Conservation (phyloP, 2,888 invertebrate genomes). For the Ophion ellenae region DNA sequence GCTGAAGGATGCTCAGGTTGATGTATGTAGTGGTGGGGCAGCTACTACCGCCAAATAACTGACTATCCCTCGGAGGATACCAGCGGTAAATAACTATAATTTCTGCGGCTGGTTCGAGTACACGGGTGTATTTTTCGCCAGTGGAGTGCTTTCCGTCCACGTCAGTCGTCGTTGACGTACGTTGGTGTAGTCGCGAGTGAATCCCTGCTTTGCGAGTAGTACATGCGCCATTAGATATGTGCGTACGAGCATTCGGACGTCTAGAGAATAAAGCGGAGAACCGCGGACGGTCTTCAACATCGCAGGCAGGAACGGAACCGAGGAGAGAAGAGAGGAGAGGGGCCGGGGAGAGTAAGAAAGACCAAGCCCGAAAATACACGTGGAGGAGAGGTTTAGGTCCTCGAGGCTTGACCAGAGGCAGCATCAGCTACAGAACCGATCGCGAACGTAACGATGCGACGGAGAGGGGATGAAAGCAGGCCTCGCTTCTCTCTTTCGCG, state of each 20-base stretch:
- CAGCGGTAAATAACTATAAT: conserved; percentile 83
- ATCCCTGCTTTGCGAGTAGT: conserved; percentile 43
- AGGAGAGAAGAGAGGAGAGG: conserved; percentile 28
- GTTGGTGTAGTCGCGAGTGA: conserved; percentile 41
- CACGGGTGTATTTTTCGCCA: conserved; percentile 51
- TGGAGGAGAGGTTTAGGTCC: conserved; percentile 68
- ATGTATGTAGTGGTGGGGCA: conserved; percentile 67
- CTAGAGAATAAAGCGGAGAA: conserved; percentile 44
- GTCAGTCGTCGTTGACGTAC: conserved; percentile 23
- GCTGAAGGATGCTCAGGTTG: conserved; percentile 15
- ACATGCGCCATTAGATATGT: conserved; percentile 38
- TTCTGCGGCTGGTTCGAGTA: conserved; percentile 76
- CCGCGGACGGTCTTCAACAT: conserved; percentile 40
- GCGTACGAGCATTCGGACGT: conserved; percentile 34
- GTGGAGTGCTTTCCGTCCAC: conserved; percentile 36
- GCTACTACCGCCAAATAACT: conserved; percentile 81
- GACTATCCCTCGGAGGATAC: conserved; percentile 76
- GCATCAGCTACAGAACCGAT: conserved; percentile 58
- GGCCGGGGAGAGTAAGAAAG: conserved; percentile 58
- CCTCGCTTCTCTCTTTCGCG: conserved; percentile 68
- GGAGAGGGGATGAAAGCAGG: conserved; percentile 68
- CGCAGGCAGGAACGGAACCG: conserved; percentile 44
- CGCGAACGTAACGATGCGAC: conserved; percentile 48
- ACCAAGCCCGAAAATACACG: conserved; percentile 46
- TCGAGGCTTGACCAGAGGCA: conserved; percentile 73